A percentile compares a stretch with the other conserved stretches of the same genome.
Evolutionary conservation across 2,797 vertebrate species (phyloP).

Genomic region (Betta splendens): DNA sequence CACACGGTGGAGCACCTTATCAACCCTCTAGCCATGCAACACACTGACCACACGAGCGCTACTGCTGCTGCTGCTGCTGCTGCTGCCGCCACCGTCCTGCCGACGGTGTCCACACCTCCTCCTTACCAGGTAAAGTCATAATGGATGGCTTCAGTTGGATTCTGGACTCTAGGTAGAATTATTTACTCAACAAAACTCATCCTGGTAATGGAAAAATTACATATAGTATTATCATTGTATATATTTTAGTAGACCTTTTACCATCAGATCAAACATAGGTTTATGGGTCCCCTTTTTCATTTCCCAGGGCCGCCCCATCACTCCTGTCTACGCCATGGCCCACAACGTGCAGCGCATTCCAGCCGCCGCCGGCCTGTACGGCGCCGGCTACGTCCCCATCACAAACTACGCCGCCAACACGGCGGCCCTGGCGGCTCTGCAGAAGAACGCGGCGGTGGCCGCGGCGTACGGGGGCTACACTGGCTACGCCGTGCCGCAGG

Average conservation of each 20-base stretch:
- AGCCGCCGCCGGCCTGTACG: constrained; percentile 86
- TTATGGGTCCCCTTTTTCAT: constrained; percentile 1
- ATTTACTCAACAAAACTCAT: too few species aligned
- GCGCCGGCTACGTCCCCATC: constrained; percentile 91
- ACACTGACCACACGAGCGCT: constrained; percentile 84
- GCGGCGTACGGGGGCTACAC: constrained; percentile 88
- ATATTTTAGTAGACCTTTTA: too few species aligned
- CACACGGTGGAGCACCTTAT: constrained; percentile 95
- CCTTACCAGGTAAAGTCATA: constrained; percentile 99
- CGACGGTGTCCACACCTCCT: constrained; percentile 93
- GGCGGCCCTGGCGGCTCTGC: constrained; percentile 91
- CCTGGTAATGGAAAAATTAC: too few species aligned
- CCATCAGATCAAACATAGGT: too few species aligned
- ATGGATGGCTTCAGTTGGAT: too few species aligned
- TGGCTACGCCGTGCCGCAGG: constrained; percentile 89
- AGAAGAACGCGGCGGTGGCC: constrained; percentile 89
- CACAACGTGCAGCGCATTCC: constrained; percentile 93
- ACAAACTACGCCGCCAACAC: constrained; percentile 86
- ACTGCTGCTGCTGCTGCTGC: constrained; percentile 69
- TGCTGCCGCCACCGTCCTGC: constrained; percentile 83
- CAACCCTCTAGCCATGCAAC: constrained; percentile 92
- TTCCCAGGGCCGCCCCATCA: constrained; percentile 93
- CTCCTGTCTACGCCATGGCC: constrained; percentile 95
- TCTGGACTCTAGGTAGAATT: too few species aligned
- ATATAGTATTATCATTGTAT: too few species aligned